Percentiles rank a stretch among this genome's conserved stretches.
Evolutionary conservation across 2,888 invertebrate species (phyloP).

Genomic region (Pelosia muscerda): DNA sequence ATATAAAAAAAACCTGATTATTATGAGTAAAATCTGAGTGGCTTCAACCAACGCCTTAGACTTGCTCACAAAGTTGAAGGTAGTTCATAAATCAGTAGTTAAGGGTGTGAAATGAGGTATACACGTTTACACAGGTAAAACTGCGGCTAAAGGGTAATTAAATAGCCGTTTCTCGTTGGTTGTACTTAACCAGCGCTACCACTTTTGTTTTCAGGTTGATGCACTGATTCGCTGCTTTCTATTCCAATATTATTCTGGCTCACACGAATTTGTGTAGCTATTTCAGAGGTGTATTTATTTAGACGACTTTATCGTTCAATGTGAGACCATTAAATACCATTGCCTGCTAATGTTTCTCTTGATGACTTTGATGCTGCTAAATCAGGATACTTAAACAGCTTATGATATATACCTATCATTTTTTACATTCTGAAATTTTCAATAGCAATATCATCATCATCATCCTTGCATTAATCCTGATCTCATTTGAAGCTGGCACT

Average conservation of each 20-base stretch:
- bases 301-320: neutral
- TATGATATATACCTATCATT: neutral
- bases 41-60: neutral
- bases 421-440: no score
- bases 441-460: no score
- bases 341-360: neutral
- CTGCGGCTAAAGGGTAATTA: neutral
- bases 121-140: neutral
- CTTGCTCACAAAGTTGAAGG: neutral
- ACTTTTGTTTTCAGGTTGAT: constrained; percentile 66
- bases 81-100: neutral
- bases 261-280: constrained; percentile 26
- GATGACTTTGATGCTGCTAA: neutral
- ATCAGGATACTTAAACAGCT: neutral
- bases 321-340: neutral
- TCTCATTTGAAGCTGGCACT: no score
- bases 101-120: constrained; percentile 5
- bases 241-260: constrained; percentile 29
- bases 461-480: no score
- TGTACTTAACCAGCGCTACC: constrained; percentile 50
- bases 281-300: constrained; percentile 2
- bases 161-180: constrained; percentile 20
- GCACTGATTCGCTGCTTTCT: constrained; percentile 51
- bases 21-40: neutral
- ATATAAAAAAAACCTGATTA: neutral